Percentiles rank a stretch among this genome's conserved stretches.
These are phyloP conservation scores for Aphidius colemani DNA, from an alignment of 2,888 invertebrate species.

Conservation along the genomic window DNA sequence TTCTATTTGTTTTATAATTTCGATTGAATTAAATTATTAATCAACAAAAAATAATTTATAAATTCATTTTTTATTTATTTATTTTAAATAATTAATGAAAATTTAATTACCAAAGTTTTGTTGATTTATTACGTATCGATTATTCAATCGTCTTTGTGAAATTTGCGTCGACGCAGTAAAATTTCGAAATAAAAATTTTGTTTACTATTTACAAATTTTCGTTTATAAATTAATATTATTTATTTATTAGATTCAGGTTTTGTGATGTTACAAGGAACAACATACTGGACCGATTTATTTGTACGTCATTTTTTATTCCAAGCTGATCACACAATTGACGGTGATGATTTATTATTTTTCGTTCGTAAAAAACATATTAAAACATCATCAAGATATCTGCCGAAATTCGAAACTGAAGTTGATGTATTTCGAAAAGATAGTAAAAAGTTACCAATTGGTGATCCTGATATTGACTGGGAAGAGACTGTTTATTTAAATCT, in stretches of 20 bases:
- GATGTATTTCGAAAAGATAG: slow-evolving; percentile 98
- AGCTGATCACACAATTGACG: slow-evolving; percentile 85
- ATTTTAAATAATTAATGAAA: too few relatives aligned
- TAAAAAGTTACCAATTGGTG: slow-evolving; percentile 93
- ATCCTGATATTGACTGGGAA: slow-evolving; percentile 98
- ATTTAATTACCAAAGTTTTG: background rate
- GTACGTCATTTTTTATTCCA: slow-evolving; percentile 92
- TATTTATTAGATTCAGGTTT: slow-evolving; percentile 80
- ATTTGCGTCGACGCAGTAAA: background rate
- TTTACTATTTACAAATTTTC: background rate
- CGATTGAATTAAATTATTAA: background rate
- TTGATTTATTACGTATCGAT: slow-evolving; percentile 4
- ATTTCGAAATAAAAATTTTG: background rate
- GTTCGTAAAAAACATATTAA: slow-evolving; percentile 91
- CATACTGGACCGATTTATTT: slow-evolving; percentile 95
- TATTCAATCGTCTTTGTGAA: background rate
- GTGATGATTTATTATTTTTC: slow-evolving; percentile 94
- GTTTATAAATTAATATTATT: slow-evolving; percentile 8
- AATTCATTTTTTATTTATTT: too few relatives aligned
- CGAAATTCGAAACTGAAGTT: slow-evolving; percentile 93
- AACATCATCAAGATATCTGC: slow-evolving; percentile 83
- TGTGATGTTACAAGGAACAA: slow-evolving; percentile 89
- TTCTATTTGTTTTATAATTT: background rate
- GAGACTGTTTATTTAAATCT: slow-evolving; percentile 98
- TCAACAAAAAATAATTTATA: too few relatives aligned